Conservation (phyloP, 1,140 invertebrate genomes). For the Apis mellifera region DNA sequence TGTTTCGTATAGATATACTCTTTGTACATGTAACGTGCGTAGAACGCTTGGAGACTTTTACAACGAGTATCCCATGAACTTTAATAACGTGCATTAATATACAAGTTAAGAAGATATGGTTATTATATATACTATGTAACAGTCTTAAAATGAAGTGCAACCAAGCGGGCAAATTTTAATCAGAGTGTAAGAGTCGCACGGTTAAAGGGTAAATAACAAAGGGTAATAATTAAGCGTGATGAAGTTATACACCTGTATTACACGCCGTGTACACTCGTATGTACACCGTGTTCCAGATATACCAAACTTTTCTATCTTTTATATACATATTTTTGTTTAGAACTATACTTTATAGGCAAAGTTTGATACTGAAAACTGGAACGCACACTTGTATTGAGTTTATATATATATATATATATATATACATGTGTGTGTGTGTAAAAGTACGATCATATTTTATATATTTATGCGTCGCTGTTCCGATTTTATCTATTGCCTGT, state of each 20-base stretch:
- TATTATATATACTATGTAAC: background rate
- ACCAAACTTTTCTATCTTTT: no score
- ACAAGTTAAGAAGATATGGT: background rate
- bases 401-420: no score
- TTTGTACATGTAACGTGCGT: background rate
- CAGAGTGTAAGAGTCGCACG: background rate
- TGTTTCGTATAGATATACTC: background rate
- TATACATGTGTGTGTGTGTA: no score
- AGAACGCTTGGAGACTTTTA: background rate
- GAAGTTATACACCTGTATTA: background rate
- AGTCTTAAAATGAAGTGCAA: background rate
- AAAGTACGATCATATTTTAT: no score
- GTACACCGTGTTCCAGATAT: no score
- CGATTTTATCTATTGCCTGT: no score
- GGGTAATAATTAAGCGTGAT: conserved; percentile 21
- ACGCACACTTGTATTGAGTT: no score
- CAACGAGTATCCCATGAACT: background rate
- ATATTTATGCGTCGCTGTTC: no score
- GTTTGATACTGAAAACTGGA: no score
- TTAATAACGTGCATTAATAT: conserved; percentile 1
- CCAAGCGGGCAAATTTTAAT: conserved; percentile 16
- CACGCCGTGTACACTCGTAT: background rate
- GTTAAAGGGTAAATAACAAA: background rate
- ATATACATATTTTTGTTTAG: no score
- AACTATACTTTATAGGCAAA: no score